phyloP scores from a whole-genome alignment of 2,113 vertebrate genomes.

The Sceloporus undulatus region DNA sequence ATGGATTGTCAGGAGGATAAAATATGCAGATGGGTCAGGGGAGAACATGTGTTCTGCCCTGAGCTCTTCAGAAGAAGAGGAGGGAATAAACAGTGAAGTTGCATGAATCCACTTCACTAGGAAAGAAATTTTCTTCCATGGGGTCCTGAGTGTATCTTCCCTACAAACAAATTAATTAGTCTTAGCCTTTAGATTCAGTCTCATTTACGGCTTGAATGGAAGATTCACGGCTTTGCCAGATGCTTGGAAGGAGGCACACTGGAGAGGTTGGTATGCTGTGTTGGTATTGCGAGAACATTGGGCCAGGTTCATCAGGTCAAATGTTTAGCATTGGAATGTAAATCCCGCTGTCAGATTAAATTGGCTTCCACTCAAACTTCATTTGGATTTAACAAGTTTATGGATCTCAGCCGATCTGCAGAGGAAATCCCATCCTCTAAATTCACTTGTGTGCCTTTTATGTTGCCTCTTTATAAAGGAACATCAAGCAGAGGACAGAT shows the following conservation, averaged over 20 bases:
- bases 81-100: too few relatives aligned
- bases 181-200: background rate
- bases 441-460: slow-evolving; percentile 13
- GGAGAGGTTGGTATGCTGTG: background rate
- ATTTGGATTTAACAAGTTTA: slow-evolving; percentile 19
- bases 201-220: background rate
- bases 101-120: background rate
- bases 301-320: slow-evolving; percentile 15
- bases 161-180: background rate
- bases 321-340: slow-evolving; percentile 26
- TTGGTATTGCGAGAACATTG: background rate
- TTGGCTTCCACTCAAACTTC: slow-evolving; percentile 1
- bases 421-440: slow-evolving; percentile 14
- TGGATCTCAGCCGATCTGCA: slow-evolving; percentile 21
- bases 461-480: slow-evolving; percentile 20
- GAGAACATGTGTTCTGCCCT: background rate
- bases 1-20: background rate
- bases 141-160: background rate
- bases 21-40: background rate
- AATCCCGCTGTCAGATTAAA: slow-evolving; percentile 20
- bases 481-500: background rate
- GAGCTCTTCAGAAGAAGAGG: background rate
- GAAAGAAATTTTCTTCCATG: background rate
- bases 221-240: background rate
- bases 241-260: background rate